Conservation (phyloP, 2,888 invertebrate genomes). For the Chesias legatella region DNA sequence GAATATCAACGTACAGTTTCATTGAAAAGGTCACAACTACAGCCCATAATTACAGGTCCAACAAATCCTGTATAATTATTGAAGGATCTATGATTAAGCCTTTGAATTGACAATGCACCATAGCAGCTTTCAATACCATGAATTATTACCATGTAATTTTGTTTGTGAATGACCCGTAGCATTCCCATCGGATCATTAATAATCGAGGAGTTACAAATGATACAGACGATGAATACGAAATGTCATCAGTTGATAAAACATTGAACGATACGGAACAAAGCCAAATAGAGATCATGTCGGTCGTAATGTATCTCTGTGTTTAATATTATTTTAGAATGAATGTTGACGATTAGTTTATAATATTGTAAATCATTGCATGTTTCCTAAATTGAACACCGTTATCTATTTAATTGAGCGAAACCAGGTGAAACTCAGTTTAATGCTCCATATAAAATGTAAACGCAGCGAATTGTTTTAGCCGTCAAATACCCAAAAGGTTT, state of each 20-base stretch:
- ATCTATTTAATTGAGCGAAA: conserved; percentile 11
- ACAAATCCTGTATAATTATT: conserved; percentile 23
- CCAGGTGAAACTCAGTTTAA: conserved; percentile 9
- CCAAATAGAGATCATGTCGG: conserved; percentile 7
- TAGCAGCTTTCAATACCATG: conserved; percentile 23
- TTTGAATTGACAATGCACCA: conserved; percentile 28
- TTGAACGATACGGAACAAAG: conserved; percentile 1
- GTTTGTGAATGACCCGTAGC: conserved; percentile 25
- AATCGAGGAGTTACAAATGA: conserved; percentile 28
- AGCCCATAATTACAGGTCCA: conserved; percentile 19
- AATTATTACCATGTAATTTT: conserved; percentile 29
- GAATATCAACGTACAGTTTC: conserved; percentile 7
- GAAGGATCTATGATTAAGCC: conserved; percentile 26
- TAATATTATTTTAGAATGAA: conserved; percentile 15
- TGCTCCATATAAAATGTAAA: conserved; percentile 11
- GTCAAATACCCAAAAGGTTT: conserved; percentile 16
- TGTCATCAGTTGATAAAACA: conserved; percentile 26
- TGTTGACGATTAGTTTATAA: conserved; percentile 7
- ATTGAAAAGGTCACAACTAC: conserved; percentile 16
- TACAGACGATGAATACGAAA: conserved; percentile 28
- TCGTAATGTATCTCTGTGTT: conserved; percentile 8
- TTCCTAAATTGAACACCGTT: conserved; percentile 4
- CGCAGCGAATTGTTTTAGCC: conserved; percentile 15
- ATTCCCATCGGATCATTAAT: conserved; percentile 32
- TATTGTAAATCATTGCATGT: conserved; percentile 6